Percentiles rank a stretch among this genome's conserved stretches.
Evolutionary conservation across 2,888 invertebrate species (phyloP).

Genomic region (Sericinus montela): DNA sequence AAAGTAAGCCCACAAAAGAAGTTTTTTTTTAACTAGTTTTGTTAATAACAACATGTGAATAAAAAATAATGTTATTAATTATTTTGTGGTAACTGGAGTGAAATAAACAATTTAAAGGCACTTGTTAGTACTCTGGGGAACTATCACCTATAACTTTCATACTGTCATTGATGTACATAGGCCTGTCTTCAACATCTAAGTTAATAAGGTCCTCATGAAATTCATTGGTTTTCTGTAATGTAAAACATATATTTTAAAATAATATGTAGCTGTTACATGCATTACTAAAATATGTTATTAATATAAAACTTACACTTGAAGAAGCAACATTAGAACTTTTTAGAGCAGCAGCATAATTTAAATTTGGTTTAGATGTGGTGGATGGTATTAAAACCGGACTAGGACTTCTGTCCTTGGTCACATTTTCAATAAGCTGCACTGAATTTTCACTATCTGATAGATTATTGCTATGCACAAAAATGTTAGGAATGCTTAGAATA

Average conservation of each 20-base stretch:
- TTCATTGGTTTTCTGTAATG: slow-evolving; percentile 55
- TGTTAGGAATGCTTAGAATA: slow-evolving; percentile 49
- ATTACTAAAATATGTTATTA: slow-evolving; percentile 1
- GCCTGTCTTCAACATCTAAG: slow-evolving; percentile 64
- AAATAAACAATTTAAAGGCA: slow-evolving; percentile 52
- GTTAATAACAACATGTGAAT: slow-evolving; percentile 6
- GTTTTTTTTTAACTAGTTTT: no score
- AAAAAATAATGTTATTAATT: slow-evolving; percentile 2
- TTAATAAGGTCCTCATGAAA: slow-evolving; percentile 57
- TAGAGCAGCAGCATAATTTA: slow-evolving; percentile 62
- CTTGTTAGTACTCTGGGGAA: slow-evolving; percentile 65
- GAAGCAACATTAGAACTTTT: slow-evolving; percentile 45
- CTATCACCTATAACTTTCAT: slow-evolving; percentile 55
- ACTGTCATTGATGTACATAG: slow-evolving; percentile 47
- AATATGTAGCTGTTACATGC: neutral
- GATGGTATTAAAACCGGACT: slow-evolving; percentile 44
- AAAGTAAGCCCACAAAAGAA: slow-evolving; percentile 16
- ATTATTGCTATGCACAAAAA: slow-evolving; percentile 42
- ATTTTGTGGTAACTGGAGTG: slow-evolving; percentile 46
- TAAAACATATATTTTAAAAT: slow-evolving; percentile 14
- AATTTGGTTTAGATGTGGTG: slow-evolving; percentile 35
- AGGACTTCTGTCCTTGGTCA: slow-evolving; percentile 37
- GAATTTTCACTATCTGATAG: slow-evolving; percentile 38
- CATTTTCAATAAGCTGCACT: slow-evolving; percentile 38
- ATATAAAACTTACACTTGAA: slow-evolving; percentile 53